Base-by-base conservation (phyloP, 2,888 invertebrate species). In the Dione juno region DNA sequence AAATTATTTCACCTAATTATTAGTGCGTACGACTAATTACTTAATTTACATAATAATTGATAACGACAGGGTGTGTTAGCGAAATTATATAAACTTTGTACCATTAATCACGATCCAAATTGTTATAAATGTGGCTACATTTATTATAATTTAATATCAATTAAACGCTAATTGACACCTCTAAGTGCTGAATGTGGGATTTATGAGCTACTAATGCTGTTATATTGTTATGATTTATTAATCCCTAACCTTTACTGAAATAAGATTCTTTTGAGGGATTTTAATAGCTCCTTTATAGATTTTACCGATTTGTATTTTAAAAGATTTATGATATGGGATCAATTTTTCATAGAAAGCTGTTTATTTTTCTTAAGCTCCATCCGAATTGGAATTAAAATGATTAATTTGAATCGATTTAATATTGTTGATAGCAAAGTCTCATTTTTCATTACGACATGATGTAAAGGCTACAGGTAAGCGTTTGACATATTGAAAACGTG, bases 401-500 rank as follows among this genome's bases (percentile, higher is more conserved):
- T 21, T 11, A 3, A 19, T 21, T 13, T 21, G 21, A 13, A 52
- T 11, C 21, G 6, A 21, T n/a, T n/a, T n/a, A 52, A 52, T 13
- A 11, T 14, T 45, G 45, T 45, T 45, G 1, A 45, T 21, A 21
- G 9, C 1, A 13, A 21, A 11, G 21, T 52, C 21, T 13, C 7
- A 11, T 52, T 52, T 52, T 52, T 52, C 48, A 52, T 52, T 52
- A 52, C 8, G 13, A 28, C 52, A 7, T 52, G 52, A 6, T 28
- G 13, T 52, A 28, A 13, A 13, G 28, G 28, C 28, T 28, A 28
- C 21, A 13, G 7, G 45, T 45, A 52, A 28, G 21, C 28, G 21
- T 52, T 28, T 52, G 50, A 52, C 52, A 52, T 52, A 9, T 48
- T 16, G 48, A 48, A 16, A 19, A 48, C 40, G 48, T 48, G 48